phyloP scores from a whole-genome alignment of 2,888 invertebrate genomes.

The Bembecia ichneumoniformis region DNA sequence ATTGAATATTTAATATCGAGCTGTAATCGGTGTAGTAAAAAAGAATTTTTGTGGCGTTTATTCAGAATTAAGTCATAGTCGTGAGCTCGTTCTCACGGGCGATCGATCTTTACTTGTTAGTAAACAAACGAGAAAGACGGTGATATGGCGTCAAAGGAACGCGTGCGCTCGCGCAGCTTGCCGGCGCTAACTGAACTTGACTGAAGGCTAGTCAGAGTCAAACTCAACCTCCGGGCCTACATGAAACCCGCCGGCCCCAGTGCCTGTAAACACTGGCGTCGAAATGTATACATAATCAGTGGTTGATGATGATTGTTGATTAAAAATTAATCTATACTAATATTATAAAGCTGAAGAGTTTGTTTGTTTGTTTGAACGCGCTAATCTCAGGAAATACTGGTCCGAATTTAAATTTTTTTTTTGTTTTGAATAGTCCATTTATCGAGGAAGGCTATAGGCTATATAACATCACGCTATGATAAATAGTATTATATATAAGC shows the following conservation, averaged over 20 bases:
- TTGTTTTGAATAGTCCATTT: too few species aligned
- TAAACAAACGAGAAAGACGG: conserved; percentile 41
- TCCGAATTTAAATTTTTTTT: too few species aligned
- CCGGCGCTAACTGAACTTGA: conserved; percentile 63
- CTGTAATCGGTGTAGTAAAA: conserved; percentile 27
- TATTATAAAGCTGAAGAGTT: too few species aligned
- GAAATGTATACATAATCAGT: neutral
- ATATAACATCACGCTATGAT: too few species aligned
- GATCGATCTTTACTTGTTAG: conserved; percentile 33
- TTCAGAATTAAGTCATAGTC: conserved; percentile 23
- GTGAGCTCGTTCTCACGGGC: conserved; percentile 27
- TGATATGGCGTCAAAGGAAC: conserved; percentile 14
- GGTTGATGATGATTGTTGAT: too few species aligned
- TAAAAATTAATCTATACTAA: too few species aligned
- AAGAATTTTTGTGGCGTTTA: conserved; percentile 23
- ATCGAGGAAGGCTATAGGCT: too few species aligned
- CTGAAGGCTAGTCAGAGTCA: conserved; percentile 50
- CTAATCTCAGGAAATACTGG: too few species aligned
- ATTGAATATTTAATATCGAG: conserved; percentile 37
- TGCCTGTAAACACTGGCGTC: conserved; percentile 14
- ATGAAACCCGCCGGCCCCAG: conserved; percentile 1
- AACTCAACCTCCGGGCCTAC: conserved; percentile 41
- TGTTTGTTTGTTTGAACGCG: too few species aligned
- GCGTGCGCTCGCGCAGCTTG: conserved; percentile 64
- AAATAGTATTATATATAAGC: too few species aligned